phyloP scores from a whole-genome alignment of 2,113 vertebrate genomes.

The Pithys albifrons region DNA sequence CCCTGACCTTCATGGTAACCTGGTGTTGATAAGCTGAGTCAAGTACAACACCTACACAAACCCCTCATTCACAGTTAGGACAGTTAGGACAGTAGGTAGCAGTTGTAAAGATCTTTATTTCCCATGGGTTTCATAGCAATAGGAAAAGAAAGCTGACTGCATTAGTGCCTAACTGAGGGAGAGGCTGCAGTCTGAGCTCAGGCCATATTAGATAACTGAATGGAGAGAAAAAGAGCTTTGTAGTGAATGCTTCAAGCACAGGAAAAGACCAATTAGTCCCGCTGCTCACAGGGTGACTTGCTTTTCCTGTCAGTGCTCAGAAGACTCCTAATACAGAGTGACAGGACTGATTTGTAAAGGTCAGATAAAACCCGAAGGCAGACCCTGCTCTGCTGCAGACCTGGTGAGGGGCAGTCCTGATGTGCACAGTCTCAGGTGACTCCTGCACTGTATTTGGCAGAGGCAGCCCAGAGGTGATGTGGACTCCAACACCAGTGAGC shows the following conservation, averaged over 20 bases:
- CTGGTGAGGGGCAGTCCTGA: background rate
- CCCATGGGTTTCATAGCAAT: background rate
- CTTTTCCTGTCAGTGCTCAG: background rate
- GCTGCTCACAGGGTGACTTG: background rate
- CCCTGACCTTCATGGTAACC: background rate
- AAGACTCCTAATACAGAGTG: background rate
- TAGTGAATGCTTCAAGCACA: background rate
- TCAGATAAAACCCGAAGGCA: background rate
- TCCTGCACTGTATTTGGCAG: fast-evolving
- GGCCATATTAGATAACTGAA: background rate
- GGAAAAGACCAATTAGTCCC: background rate
- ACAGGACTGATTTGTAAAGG: background rate
- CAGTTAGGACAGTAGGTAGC: background rate
- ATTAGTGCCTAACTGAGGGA: background rate
- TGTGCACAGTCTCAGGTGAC: fast-evolving
- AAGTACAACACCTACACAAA: background rate
- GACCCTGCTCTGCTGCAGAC: background rate
- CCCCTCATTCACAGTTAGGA: background rate
- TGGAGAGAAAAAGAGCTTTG: background rate
- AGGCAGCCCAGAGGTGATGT: background rate
- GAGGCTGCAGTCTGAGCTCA: background rate
- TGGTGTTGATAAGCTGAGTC: background rate
- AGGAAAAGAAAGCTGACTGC: background rate
- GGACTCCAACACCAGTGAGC: background rate
- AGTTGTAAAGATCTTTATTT: background rate